Evolutionary conservation across 2,888 invertebrate genomes (phyloP).

Genomic region (Spatulosminthurus flaviceps): DNA sequence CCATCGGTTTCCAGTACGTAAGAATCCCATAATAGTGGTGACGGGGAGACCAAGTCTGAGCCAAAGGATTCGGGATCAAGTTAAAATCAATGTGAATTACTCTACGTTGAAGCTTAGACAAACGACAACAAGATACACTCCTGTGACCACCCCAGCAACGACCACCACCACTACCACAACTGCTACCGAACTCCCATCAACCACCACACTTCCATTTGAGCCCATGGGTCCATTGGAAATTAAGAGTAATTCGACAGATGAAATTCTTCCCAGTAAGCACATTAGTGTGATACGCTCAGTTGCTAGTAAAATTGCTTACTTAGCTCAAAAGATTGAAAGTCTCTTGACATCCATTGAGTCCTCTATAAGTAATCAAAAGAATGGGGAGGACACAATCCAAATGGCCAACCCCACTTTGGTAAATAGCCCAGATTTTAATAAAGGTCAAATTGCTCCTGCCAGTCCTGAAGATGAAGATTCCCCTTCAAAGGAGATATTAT

Average conservation of each 20-base stretch:
- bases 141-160: constrained; percentile 16
- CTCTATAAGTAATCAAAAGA: not conserved
- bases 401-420: not conserved
- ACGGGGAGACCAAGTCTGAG: not conserved
- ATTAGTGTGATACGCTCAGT: constrained; percentile 27
- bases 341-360: constrained; percentile 25
- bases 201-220: constrained; percentile 31
- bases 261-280: constrained; percentile 2
- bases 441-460: not conserved
- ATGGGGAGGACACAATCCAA: not conserved
- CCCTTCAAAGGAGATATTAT: too few relatives aligned
- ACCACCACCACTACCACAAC: constrained; percentile 23
- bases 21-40: not conserved
- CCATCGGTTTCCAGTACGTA: not conserved
- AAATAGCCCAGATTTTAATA: not conserved
- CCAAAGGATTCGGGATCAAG: not conserved
- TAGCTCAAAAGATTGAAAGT: constrained; percentile 28
- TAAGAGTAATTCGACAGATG: not conserved
- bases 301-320: constrained; percentile 33
- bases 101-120: not conserved
- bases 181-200: constrained; percentile 31
- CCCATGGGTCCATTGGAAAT: constrained; percentile 13
- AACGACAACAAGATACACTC: not conserved
- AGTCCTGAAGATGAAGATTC: too few relatives aligned
- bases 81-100: constrained; percentile 21